Evolutionary conservation across 2,888 invertebrate species (phyloP).

Genomic region (Panzeria rudis): DNA sequence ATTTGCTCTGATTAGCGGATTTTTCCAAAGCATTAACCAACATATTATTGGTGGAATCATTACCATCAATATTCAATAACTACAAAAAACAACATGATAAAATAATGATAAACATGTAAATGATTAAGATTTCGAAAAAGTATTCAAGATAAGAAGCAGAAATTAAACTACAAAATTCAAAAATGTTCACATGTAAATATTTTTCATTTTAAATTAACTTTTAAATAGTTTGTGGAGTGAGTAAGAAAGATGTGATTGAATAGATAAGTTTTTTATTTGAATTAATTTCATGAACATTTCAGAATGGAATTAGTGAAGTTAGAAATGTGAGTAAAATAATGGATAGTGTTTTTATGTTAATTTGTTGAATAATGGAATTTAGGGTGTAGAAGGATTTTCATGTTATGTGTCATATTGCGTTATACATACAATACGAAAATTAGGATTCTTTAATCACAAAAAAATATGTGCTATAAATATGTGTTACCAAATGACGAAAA

Average conservation of each 20-base stretch:
- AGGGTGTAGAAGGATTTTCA: background rate
- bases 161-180: slow-evolving; percentile 22
- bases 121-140: slow-evolving; percentile 55
- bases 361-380: background rate
- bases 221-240: background rate
- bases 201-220: slow-evolving; percentile 12
- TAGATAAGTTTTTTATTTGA: background rate
- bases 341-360: slow-evolving; percentile 1
- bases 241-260: background rate
- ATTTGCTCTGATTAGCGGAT: slow-evolving; percentile 82
- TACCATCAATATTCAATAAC: slow-evolving; percentile 83
- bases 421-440: background rate
- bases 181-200: slow-evolving; percentile 31
- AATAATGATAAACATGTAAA: slow-evolving; percentile 71
- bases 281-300: slow-evolving; percentile 7
- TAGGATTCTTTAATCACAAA: background rate
- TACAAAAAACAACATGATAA: slow-evolving; percentile 77
- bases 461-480: background rate
- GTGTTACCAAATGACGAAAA: background rate
- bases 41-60: slow-evolving; percentile 82
- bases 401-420: background rate
- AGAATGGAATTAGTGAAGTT: slow-evolving; percentile 23
- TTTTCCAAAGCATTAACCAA: slow-evolving; percentile 83
- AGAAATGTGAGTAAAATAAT: background rate
- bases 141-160: slow-evolving; percentile 51